These are phyloP conservation scores for Hyposoter dolosus DNA, from an alignment of 2,888 invertebrate species.

Conservation along the genomic window DNA sequence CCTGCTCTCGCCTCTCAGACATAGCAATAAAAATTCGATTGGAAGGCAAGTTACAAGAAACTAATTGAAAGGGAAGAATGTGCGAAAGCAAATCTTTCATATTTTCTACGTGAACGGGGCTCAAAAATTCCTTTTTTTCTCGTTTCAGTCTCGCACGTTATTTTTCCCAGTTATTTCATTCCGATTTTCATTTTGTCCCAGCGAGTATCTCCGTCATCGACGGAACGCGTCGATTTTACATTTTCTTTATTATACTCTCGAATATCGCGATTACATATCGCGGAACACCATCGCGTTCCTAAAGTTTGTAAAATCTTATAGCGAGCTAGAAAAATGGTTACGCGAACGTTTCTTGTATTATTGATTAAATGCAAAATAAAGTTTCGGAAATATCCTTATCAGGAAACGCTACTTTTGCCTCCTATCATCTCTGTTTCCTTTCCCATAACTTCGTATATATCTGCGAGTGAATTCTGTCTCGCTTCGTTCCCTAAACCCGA, in stretches of 20 bases:
- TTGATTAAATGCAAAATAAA: constrained; percentile 39
- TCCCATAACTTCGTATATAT: constrained; percentile 46
- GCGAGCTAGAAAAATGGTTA: not conserved
- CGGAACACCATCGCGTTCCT: not conserved
- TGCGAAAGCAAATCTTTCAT: not conserved
- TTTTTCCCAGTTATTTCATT: not conserved
- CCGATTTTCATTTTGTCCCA: not conserved
- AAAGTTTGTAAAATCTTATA: not conserved
- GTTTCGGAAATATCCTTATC: constrained; percentile 51
- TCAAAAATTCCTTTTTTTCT: constrained; percentile 24
- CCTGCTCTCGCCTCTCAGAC: constrained; percentile 9
- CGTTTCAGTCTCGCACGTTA: constrained; percentile 12
- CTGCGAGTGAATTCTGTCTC: constrained; percentile 15
- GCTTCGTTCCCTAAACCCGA: not conserved
- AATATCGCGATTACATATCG: not conserved
- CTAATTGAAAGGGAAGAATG: constrained; percentile 10
- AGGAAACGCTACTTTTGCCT: constrained; percentile 22
- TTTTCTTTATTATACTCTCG: not conserved
- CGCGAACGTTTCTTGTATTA: not conserved
- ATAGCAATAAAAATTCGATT: constrained; percentile 41
- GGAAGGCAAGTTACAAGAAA: constrained; percentile 5
- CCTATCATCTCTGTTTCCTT: constrained; percentile 10
- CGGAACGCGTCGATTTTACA: not conserved
- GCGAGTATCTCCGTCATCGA: not conserved
- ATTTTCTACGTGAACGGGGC: constrained; percentile 31